Base-by-base conservation (phyloP, 2,888 invertebrate genomes). In the Polyommatus icarus region DNA sequence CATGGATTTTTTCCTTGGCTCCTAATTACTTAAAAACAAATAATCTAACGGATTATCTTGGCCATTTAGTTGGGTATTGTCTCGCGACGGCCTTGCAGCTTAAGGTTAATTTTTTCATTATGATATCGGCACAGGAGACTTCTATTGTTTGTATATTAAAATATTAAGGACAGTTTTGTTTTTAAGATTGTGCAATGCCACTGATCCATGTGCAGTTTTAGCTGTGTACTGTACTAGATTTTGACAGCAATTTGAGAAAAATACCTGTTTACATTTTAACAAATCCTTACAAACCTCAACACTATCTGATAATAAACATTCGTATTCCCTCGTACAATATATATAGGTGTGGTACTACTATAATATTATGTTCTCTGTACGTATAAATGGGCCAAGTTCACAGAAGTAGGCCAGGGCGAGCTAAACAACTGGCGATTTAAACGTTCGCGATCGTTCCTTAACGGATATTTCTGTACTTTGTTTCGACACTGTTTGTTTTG, bases 391-490 rank as follows among this genome's bases (percentile, higher is more conserved):
- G 92, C 87, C 93, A 93, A 93, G 92, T 92, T 91, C 90, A 89
- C 80, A 80, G 83, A 92, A 87, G 81, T 91, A 81, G 91, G 92
- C 91, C 93, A 92, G 89, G 89, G 90, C 87, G 86, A 89, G 85
- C 85, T 84, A 80, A 87, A 87, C 87, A 86, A 88, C 87, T 81
- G 85, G 86, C 85, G 86, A 85, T 84, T 85, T 85, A 86, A 85
- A 83, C 84, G 85, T 85, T 85, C 84, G 83, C 84, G 85, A 85
- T 85, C 84, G 83, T 84, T 86, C 83, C 87, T 84, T 84, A 83
- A 85, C 86, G 86, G 87, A 87, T 89, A 90, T 90, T 88, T 88
- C 83, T 86, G 86, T 85, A 84, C 81, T 82, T 81, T 80, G 80
- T 82, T 82, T 83, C 83, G 80, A 80, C 82, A 82, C 77, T 78